phyloP scores from a whole-genome alignment of 1,140 invertebrate species.

The Thrips palmi region DNA sequence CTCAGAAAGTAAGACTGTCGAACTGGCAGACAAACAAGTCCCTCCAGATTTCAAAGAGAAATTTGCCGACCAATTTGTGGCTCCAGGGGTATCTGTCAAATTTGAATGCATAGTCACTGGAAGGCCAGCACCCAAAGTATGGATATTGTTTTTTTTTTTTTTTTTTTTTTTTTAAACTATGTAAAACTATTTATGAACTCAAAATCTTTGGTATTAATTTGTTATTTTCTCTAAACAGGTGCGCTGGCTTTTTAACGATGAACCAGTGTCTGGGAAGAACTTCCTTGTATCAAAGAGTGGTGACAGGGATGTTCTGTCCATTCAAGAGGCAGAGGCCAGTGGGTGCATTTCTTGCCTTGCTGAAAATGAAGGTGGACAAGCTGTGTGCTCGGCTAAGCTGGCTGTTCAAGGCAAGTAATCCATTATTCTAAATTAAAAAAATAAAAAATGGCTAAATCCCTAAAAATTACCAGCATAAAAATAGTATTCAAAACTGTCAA shows the following conservation, averaged over 20 bases:
- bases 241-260: slow-evolving; percentile 52
- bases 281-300: slow-evolving; percentile 51
- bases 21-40: slow-evolving; percentile 34
- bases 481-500: slow-evolving; percentile 6
- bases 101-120: slow-evolving; percentile 53
- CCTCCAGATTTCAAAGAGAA: slow-evolving; percentile 45
- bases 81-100: slow-evolving; percentile 34
- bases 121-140: slow-evolving; percentile 52
- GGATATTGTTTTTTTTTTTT: slow-evolving; percentile 6
- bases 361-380: slow-evolving; percentile 53
- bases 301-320: slow-evolving; percentile 44
- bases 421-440: slow-evolving; percentile 2
- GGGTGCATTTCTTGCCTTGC: slow-evolving; percentile 55
- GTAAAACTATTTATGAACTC: background rate
- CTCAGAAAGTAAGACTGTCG: background rate
- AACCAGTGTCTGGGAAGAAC: slow-evolving; percentile 45
- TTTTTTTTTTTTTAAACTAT: slow-evolving; percentile 2
- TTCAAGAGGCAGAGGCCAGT: slow-evolving; percentile 33
- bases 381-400: slow-evolving; percentile 39
- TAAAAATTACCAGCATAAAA: slow-evolving; percentile 7
- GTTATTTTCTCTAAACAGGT: slow-evolving; percentile 26
- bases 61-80: slow-evolving; percentile 33
- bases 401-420: slow-evolving; percentile 26
- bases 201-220: background rate
- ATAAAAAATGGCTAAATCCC: slow-evolving; percentile 1